phyloP scores from a whole-genome alignment of 2,797 vertebrate species.

The Mycteria americana region DNA sequence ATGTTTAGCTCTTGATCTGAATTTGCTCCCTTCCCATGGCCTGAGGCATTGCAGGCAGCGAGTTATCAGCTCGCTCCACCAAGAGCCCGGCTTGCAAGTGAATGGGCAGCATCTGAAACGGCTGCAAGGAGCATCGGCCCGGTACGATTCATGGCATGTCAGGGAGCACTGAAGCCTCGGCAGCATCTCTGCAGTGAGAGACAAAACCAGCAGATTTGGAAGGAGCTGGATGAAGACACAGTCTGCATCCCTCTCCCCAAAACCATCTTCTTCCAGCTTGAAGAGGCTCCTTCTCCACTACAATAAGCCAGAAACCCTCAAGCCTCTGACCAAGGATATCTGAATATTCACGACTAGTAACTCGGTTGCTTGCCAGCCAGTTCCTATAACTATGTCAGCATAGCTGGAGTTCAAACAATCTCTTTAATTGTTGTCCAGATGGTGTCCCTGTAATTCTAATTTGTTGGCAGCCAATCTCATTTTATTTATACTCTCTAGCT shows the following conservation, averaged over 20 bases:
- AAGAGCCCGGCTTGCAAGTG: rapidly evolving
- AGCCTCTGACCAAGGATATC: not conserved
- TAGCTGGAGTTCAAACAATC: slow-evolving; percentile 18
- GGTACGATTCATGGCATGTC: rapidly evolving
- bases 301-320: not conserved
- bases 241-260: not conserved
- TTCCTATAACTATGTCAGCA: not conserved
- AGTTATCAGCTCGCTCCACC: not conserved
- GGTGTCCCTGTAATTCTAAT: slow-evolving; percentile 26
- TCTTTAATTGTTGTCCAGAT: slow-evolving; percentile 36
- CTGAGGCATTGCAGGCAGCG: rapidly evolving
- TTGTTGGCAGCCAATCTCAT: slow-evolving; percentile 1
- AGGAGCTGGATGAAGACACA: not conserved
- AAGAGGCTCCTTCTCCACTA: not conserved
- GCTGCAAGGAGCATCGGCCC: rapidly evolving
- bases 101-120: rapidly evolving
- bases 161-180: not conserved
- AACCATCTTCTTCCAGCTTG: not conserved
- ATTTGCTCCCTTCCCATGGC: not conserved
- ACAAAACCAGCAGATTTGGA: not conserved
- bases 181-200: not conserved
- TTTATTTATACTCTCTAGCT: not conserved
- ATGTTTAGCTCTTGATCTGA: not conserved
- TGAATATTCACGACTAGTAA: not conserved
- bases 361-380: not conserved